These are phyloP conservation scores for Caradrina kadenii DNA, from an alignment of 2,888 invertebrate genomes.

Conservation along the genomic window DNA sequence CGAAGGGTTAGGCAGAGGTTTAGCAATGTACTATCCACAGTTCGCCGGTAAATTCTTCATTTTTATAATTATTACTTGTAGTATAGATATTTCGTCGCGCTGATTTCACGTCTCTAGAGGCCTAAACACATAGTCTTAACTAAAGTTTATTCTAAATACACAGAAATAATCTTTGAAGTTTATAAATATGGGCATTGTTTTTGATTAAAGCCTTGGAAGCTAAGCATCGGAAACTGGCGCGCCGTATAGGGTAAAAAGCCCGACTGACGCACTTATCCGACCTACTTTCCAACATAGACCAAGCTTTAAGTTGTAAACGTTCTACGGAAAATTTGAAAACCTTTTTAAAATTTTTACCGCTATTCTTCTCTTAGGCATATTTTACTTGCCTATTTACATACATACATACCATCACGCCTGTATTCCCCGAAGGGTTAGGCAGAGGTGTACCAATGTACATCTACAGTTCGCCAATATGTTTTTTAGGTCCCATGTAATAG, in stretches of 20 bases:
- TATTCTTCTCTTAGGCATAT: background rate
- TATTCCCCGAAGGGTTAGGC: no score
- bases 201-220: conserved; percentile 56
- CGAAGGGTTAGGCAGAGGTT: no score
- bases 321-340: conserved; percentile 39
- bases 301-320: conserved; percentile 67
- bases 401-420: no score
- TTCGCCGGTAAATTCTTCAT: no score
- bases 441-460: no score
- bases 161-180: conserved; percentile 20
- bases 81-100: conserved; percentile 17
- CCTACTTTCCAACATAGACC: conserved; percentile 79
- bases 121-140: background rate
- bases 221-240: conserved; percentile 77
- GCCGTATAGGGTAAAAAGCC: conserved; percentile 79
- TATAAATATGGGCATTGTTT: conserved; percentile 39
- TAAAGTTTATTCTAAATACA: conserved; percentile 13
- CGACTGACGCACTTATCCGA: conserved; percentile 76
- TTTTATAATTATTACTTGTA: no score
- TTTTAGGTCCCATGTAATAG: no score
- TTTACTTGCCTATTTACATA: background rate
- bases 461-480: no score
- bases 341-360: conserved; percentile 11
- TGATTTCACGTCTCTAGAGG: conserved; percentile 28
- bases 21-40: no score